Evolutionary conservation across 92 coral and sea anemone species (phyloP).

Genomic region (Siderastrea radians): DNA sequence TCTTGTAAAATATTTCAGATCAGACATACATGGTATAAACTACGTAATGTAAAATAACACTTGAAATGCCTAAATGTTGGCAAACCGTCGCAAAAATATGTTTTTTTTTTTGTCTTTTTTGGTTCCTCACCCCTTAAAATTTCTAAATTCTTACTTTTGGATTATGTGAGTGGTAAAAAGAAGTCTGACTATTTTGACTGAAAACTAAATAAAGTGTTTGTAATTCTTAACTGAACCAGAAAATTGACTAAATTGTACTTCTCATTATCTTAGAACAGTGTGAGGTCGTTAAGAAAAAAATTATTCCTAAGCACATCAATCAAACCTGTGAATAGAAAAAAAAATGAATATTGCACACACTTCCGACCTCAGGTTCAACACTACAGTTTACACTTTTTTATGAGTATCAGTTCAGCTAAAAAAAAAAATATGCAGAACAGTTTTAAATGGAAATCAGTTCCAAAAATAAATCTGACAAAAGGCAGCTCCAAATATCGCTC

Average conservation of each 20-base stretch:
- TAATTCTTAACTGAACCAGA: background rate
- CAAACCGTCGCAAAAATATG: background rate
- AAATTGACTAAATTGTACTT: slow-evolving; percentile 2
- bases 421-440: background rate
- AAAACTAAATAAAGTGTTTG: background rate
- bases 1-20: too few species aligned
- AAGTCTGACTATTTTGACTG: background rate
- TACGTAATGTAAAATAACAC: too few species aligned
- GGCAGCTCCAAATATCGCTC: background rate
- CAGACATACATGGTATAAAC: too few species aligned
- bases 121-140: too few species aligned
- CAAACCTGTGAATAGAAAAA: slow-evolving; percentile 25
- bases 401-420: background rate
- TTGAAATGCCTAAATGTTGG: too few species aligned
- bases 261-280: slow-evolving; percentile 12
- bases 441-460: background rate
- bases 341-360: slow-evolving; percentile 14
- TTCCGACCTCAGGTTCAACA: background rate
- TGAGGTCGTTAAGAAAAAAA: slow-evolving; percentile 21
- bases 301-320: slow-evolving; percentile 14
- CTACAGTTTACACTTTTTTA: background rate
- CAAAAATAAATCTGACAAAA: slow-evolving; percentile 18
- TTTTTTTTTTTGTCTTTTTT: background rate
- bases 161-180: background rate
- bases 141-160: background rate